Base-by-base conservation (phyloP, 1,140 invertebrate genomes). In the Pinna nobilis region DNA sequence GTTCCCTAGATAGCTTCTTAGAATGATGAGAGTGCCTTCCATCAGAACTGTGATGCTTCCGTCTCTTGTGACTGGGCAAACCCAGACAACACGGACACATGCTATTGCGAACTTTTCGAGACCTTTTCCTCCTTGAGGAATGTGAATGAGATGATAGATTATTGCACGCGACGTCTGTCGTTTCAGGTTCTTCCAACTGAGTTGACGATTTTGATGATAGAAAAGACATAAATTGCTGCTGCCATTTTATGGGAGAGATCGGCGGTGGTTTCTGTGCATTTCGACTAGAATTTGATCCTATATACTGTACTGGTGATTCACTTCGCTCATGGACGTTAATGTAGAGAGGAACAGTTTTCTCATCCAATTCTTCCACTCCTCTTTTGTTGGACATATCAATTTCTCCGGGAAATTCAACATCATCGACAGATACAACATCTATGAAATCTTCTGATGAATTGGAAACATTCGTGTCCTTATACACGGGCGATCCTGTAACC, bases 181-280 rank as follows among this genome's bases (percentile, higher is more conserved):
- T 33, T 20, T 59, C 32, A 6, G 30, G 0, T 33, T 59, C 39
- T 15, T 65, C 39, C 51, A 35, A 50, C 30, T 55, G 72, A 64
- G 66, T 18, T 49, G 35, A 15, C 57, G 44, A 50, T 20, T 32
- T 41, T 18, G 73, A 57, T 57, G 73, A 70, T 49, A 70, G 50
- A 35, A 75, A 75, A 13, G 73, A 75, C 73, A 75, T 75, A 33
- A 75, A 75, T 50, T 75, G 73, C 44, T 75, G 73, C 73, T 75
- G 73, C 73, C 73, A 75, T 57, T 69, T 65, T 25, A 75, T 49
- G 13, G 66, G 72, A 30, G 65, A 44, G 35, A 68, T 44, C 44
- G 59, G 59, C 61, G 47, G 57, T 2, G 57, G 32, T n/a, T 9
- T 9, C 39, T 44, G 9, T 44, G 9, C 9, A 9, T n/a, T 44